Evolutionary conservation across 2,888 invertebrate genomes (phyloP), one percentile per base, ranked within the genome.

Genomic region (Drosophila mercatorum): DNA sequence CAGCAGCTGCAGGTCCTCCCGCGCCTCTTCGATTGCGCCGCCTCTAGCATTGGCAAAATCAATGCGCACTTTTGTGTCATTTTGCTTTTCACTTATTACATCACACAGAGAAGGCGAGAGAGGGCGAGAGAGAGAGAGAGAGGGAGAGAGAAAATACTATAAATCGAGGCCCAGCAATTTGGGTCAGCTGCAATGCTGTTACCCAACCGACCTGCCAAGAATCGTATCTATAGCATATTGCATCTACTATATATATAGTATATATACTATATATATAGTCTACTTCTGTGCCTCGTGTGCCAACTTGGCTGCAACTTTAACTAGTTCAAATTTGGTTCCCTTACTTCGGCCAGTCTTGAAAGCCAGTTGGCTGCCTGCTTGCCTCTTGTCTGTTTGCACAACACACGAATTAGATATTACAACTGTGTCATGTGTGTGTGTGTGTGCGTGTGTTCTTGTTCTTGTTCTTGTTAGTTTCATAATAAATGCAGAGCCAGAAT

Each of bases 61-160:
- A 84, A 86, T 84, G 87, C 68, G 63, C 75, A 80, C 61, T 77
- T 75, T 83, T 85, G 86, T 83, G 89, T 83, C 83, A 86, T 64
- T 83, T 88, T 52, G 77, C 75, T 75, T 75, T 84, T 83, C 84
- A 75, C 76, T 89, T 89, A 87, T 84, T 84, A 89, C 84, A 84
- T 89, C 89, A 89, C 78, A 80, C 59, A 74, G 36, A 14, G 52
- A 22, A 14, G 22, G 22, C 14, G 14, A 10, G 53, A 8, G 53
- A 5, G n/a, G n/a, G n/a, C n/a, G 12, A 38, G 52, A 38, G 38
- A 26, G 8, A 26, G 53, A 36, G 34, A 8, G 26, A 5, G 38
- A 3, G 26, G 14, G 28, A 52, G 11, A 59, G 62, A 52, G 44
- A 17, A 52, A 46, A 59, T 55, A 59, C 47, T 40, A 57, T 47